Evolutionary conservation across 2,797 vertebrate genomes (phyloP).

Genomic region (Pseudomugil tenellus): DNA sequence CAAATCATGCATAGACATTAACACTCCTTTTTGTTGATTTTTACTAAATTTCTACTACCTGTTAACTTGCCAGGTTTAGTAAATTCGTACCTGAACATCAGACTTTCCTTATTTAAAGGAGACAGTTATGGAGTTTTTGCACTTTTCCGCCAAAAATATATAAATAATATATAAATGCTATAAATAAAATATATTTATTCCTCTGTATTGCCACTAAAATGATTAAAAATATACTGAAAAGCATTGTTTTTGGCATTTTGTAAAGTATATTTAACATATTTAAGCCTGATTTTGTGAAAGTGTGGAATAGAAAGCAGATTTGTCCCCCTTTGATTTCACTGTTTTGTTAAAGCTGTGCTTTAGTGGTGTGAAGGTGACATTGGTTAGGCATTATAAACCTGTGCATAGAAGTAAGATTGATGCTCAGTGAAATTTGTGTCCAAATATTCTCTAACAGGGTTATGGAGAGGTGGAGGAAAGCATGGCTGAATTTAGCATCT

Average conservation of each 20-base stretch:
- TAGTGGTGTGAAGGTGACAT: constrained; percentile 33
- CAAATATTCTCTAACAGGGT: constrained; percentile 36
- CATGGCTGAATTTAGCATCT: constrained; percentile 42
- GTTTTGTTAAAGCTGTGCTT: constrained; percentile 1
- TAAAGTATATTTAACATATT: not conserved
- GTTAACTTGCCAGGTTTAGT: not conserved
- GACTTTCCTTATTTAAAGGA: not conserved
- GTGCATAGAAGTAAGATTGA: constrained; percentile 16
- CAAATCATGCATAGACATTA: not conserved
- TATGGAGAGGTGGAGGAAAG: constrained; percentile 33
- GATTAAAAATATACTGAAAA: not conserved
- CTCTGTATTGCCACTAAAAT: not conserved
- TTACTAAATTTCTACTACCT: too few species aligned
- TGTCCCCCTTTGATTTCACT: not conserved
- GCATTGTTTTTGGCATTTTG: not conserved
- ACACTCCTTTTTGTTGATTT: not conserved
- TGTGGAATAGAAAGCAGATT: constrained; percentile 3
- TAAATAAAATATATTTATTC: not conserved
- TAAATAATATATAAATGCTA: too few species aligned
- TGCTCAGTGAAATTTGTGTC: constrained; percentile 24
- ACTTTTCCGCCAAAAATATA: too few species aligned
- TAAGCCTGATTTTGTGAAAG: not conserved
- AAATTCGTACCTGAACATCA: not conserved
- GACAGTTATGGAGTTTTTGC: not conserved
- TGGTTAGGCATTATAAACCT: constrained; percentile 29